Percentiles rank a stretch among this genome's conserved stretches.
These are phyloP conservation scores for Eretmocerus hayati DNA, from an alignment of 2,888 invertebrate genomes.

Conservation along the genomic window DNA sequence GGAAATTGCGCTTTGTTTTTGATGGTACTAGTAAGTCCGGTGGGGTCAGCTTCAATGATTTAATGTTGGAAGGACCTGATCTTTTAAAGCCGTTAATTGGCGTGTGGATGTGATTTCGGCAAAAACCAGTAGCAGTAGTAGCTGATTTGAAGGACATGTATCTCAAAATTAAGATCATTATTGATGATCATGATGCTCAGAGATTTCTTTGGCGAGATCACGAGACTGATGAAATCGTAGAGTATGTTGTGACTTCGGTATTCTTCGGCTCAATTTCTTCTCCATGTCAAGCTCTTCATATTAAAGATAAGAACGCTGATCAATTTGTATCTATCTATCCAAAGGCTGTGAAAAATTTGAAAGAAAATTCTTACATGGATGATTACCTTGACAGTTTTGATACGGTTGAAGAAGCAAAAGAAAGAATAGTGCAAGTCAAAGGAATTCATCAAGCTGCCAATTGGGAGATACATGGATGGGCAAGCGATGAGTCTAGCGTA, in stretches of 20 bases:
- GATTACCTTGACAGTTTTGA: slow-evolving; percentile 14
- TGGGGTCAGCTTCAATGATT: slow-evolving; percentile 20
- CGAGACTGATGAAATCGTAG: background rate
- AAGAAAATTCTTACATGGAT: slow-evolving; percentile 27
- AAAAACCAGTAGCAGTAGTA: slow-evolving; percentile 32
- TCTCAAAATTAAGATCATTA: slow-evolving; percentile 27
- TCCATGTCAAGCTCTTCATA: slow-evolving; percentile 28
- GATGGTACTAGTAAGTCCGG: background rate
- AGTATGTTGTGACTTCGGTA: slow-evolving; percentile 23
- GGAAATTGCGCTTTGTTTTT: slow-evolving; percentile 2
- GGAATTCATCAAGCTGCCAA: slow-evolving; percentile 14
- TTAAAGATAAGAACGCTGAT: slow-evolving; percentile 26
- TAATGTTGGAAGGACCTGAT: slow-evolving; percentile 34
- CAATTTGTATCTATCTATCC: slow-evolving; percentile 18
- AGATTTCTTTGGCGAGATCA: slow-evolving; percentile 22
- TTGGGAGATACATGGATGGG: slow-evolving; percentile 20
- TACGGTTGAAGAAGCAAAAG: slow-evolving; percentile 17
- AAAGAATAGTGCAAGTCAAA: slow-evolving; percentile 11
- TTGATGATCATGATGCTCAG: slow-evolving; percentile 27
- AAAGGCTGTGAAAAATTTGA: slow-evolving; percentile 24
- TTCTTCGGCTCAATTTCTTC: slow-evolving; percentile 26
- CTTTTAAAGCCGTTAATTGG: slow-evolving; percentile 30
- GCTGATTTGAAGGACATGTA: slow-evolving; percentile 35
- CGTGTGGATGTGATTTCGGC: slow-evolving; percentile 36
- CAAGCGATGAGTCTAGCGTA: slow-evolving; percentile 4